A percentile compares a stretch with the other conserved stretches of the same genome.
These are phyloP conservation scores for Procavia capensis DNA, from an alignment of 2,113 vertebrate species.

Conservation along the genomic window DNA sequence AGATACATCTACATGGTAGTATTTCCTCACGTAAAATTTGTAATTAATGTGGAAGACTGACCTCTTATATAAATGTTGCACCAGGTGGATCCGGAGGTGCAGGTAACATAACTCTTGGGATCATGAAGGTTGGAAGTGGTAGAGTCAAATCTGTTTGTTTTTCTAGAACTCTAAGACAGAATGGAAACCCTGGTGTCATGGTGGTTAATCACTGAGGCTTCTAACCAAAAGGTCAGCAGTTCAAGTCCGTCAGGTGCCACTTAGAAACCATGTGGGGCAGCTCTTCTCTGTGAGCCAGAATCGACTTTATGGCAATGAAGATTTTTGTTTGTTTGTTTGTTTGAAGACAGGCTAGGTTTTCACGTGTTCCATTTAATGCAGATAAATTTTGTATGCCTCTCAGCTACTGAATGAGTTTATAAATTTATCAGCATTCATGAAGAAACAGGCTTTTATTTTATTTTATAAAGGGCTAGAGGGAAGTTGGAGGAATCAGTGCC, in stretches of 20 bases:
- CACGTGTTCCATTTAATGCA: conserved; percentile 9
- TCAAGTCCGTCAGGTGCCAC: no score
- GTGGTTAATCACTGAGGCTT: no score
- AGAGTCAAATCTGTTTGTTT: not conserved
- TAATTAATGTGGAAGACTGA: not conserved
- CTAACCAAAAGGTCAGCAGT: no score
- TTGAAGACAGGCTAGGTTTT: not conserved
- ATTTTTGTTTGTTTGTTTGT: no score
- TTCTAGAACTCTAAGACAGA: not conserved
- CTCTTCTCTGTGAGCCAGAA: no score
- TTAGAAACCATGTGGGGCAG: no score
- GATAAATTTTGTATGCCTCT: not conserved
- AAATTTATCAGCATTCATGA: conserved; percentile 33
- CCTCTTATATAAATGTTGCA: not conserved
- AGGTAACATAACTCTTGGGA: not conserved
- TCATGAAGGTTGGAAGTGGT: not conserved
- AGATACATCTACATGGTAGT: not conserved
- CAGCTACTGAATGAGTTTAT: not conserved
- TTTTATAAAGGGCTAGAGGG: not conserved
- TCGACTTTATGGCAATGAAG: no score
- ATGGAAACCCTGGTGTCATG: no score
- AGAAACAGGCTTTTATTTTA: conserved; percentile 1
- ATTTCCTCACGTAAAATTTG: not conserved
- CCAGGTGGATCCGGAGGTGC: not conserved
- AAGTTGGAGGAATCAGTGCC: not conserved